Evolutionary conservation across 1,140 invertebrate species (phyloP), one percentile per base, ranked within the genome.

Genomic region (Bombus pyrosoma): DNA sequence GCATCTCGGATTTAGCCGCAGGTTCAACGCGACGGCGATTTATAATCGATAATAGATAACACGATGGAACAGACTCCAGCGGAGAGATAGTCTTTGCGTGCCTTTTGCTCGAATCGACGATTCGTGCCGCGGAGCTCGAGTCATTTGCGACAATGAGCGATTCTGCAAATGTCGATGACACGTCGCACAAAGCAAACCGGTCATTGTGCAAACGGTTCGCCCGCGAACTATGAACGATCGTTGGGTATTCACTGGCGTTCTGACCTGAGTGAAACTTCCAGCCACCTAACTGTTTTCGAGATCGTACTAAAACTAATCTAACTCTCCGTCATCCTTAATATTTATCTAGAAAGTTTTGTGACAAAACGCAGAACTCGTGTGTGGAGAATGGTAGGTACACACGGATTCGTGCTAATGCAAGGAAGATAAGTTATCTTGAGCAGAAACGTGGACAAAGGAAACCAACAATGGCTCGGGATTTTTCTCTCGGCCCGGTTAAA

Each of bases 131-230:
- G 10, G 39, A 34, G 69, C 74, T 77, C 77, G 69, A 85, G 74
- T 82, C 84, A 86, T 86, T 86, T 86, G 84, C 78, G 84, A 89
- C 87, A 78, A 86, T 84, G 84, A 89, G 66, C 87, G 71, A 86
- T 86, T 77, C 79, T 81, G 87, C 87, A 88, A 89, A 88, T 91
- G 86, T 90, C 83, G 86, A 88, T 91, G 90, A 90, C 86, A 88
- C 86, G 68, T 72, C n/a, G 77, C 57, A 68, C 53, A 64, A 85
- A 89, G 47, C 69, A 75, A 79, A 84, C 47, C 76, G 82, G 66
- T 87, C 81, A 81, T 88, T 86, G 77, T 71, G 74, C 68, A 59
- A 87, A 77, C 64, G 39, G 13, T 66, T 87, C 59, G 62, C 43
- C 64, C 85, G 80, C 82, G 62, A 85, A 90, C 78, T 82, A 68